Evolutionary conservation across 2,888 invertebrate species (phyloP).

Genomic region (Nyleta sp.): DNA sequence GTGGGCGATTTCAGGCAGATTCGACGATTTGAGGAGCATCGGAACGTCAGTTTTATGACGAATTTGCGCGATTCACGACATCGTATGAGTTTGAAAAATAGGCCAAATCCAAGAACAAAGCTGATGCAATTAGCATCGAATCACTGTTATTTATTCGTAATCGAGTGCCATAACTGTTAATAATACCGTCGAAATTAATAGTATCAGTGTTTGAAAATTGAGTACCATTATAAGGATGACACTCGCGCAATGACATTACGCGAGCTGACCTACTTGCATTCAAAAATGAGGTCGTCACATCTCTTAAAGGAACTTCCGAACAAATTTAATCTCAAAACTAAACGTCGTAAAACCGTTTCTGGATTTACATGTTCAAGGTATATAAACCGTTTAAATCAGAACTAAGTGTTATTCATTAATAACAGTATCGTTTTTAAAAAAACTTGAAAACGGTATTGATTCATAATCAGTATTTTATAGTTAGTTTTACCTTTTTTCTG

Average conservation of each 20-base stretch:
- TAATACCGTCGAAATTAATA: slow-evolving; percentile 2
- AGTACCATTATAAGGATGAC: slow-evolving; percentile 20
- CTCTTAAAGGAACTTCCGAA: slow-evolving; percentile 28
- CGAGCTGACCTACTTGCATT: slow-evolving; percentile 47
- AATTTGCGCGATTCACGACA: too few species aligned
- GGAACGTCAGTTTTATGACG: too few species aligned
- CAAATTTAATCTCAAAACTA: slow-evolving; percentile 34
- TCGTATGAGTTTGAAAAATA: background rate
- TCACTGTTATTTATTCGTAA: background rate
- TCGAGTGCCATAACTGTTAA: background rate
- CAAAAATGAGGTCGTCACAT: slow-evolving; percentile 51
- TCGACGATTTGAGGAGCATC: too few species aligned
- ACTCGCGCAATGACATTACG: slow-evolving; percentile 25
- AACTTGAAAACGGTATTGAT: too few species aligned
- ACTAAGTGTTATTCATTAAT: too few species aligned
- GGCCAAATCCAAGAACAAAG: background rate
- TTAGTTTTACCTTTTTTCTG: too few species aligned
- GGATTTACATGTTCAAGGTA: background rate
- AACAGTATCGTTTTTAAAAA: too few species aligned
- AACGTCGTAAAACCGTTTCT: slow-evolving; percentile 11
- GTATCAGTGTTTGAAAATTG: slow-evolving; percentile 22
- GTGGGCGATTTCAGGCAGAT: too few species aligned
- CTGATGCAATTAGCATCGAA: slow-evolving; percentile 6
- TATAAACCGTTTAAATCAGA: background rate
- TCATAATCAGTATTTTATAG: too few species aligned